A percentile compares a stretch with the other conserved stretches of the same genome.
These are phyloP conservation scores for Helobdella robusta DNA, from an alignment of 2,888 invertebrate genomes.

Conservation along the genomic window DNA sequence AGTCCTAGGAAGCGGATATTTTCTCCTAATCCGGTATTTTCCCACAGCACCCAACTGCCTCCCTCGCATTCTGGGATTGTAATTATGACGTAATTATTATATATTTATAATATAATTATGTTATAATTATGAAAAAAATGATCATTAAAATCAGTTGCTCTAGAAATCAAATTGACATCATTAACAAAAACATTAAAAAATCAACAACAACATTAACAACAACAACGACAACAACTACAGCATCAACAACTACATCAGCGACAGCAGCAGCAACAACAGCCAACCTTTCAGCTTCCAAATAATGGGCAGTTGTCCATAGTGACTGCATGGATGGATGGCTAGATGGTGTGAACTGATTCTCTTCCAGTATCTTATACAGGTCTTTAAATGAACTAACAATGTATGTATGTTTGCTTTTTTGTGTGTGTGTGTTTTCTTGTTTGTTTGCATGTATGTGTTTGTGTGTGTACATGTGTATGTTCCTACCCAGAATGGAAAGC, in stretches of 20 bases:
- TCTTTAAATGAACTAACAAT: conserved; percentile 10
- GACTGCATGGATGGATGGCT: conserved; percentile 25
- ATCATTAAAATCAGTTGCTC: not conserved
- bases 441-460: not conserved
- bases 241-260: not conserved
- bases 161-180: not conserved
- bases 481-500: conserved; percentile 17
- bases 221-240: not conserved
- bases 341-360: conserved; percentile 12
- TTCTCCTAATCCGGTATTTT: conserved; percentile 20
- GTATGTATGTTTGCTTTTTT: not conserved
- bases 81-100: not conserved
- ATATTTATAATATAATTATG: no score
- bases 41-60: conserved; percentile 24
- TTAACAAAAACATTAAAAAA: not conserved
- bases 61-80: not conserved
- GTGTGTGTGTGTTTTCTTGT: not conserved
- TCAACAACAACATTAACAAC: conserved; percentile 2
- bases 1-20: conserved; percentile 16
- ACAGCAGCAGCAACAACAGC: not conserved
- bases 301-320: conserved; percentile 21
- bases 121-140: not conserved
- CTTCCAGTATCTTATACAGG: conserved; percentile 9
- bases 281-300: conserved; percentile 21
- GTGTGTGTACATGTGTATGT: no score